A percentile compares a stretch with the other conserved stretches of the same genome.
These are phyloP conservation scores for Malachius bipustulatus DNA, from an alignment of 2,888 invertebrate genomes.

Conservation along the genomic window DNA sequence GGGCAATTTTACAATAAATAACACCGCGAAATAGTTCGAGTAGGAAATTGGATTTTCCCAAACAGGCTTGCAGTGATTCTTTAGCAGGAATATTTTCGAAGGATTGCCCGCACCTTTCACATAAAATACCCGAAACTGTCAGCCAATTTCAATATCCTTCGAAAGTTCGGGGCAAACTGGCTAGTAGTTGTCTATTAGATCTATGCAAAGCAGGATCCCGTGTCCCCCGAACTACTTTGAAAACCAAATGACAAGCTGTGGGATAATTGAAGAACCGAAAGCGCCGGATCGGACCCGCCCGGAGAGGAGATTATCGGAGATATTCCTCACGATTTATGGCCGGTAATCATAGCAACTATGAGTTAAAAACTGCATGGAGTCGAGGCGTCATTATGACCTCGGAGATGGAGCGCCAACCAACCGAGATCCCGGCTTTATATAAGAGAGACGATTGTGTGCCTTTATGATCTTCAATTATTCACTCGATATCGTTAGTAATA, in stretches of 20 bases:
- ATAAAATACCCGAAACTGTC: constrained; percentile 2
- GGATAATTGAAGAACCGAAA: constrained; percentile 30
- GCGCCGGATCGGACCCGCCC: constrained; percentile 18
- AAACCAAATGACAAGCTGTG: constrained; percentile 29
- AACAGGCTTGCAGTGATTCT: too few relatives aligned
- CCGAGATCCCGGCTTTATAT: not conserved
- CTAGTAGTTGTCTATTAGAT: constrained; percentile 2
- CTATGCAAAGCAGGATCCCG: constrained; percentile 7
- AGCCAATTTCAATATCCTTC: not conserved
- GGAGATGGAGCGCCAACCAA: not conserved
- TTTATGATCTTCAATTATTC: constrained; percentile 2
- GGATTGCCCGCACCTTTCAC: too few relatives aligned
- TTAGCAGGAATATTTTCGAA: too few relatives aligned
- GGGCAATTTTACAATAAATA: too few relatives aligned
- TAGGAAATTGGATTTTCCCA: too few relatives aligned
- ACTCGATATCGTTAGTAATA: constrained; percentile 2
- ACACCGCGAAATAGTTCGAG: too few relatives aligned
- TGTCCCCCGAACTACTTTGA: constrained; percentile 12
- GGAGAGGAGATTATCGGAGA: constrained; percentile 20
- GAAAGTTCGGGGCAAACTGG: not conserved
- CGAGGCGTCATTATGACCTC: constrained; percentile 13
- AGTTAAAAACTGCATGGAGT: constrained; percentile 24
- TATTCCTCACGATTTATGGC: constrained; percentile 24
- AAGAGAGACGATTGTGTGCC: not conserved
- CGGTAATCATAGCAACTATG: constrained; percentile 24